Evolutionary conservation across 2,113 vertebrate species (phyloP), one percentile per base, ranked within the genome.

Genomic region (Morone chrysops): DNA sequence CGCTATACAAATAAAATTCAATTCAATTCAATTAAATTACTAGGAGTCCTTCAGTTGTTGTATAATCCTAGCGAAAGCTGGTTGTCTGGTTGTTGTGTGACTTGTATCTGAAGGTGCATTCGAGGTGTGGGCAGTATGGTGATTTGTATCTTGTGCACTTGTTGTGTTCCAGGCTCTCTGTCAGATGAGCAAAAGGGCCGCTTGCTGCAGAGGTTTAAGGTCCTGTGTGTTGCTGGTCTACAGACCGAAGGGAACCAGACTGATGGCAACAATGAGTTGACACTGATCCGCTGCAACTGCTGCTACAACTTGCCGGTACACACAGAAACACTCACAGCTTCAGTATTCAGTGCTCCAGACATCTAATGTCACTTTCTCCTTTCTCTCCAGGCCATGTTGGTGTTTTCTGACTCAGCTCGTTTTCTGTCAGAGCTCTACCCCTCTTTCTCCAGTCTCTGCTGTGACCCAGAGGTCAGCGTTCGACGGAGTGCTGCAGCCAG

Each of bases 261-360:
- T 63, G 97, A 98, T 67, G 22, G 41, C 25, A 96, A 93, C 83
- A 96, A 95, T 75, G 96, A 97, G 74, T 96, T 96, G 6, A 94
- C 93, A 12, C 94, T 96, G 80, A 96, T 98, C 75, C 96, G 98
- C 83, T 97, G 97, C 88, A 97, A 99, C 91, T 99, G 97, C 94
- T 97, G 97, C 92, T 99, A 98, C 92, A 99, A 98, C 92, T 95
- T 99, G 76, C 98, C 98, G 73, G 98, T 99, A 83, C 18, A 57
- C 22, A 57, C 25, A 13, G 25, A 20, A 4, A 43, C 61, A 20
- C 13, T 9, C 22, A 61, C 56, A 70, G 4, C 9, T 5, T 41
- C 40, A 61, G 14, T 13, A 17, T 36, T 38, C 14, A 56, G 47
- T 38, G 4, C 12, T 69, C 17, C 20, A 66, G 3, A 4, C 2